phyloP scores from a whole-genome alignment of 2,888 invertebrate genomes.

The Synanthedon myopaeformis region DNA sequence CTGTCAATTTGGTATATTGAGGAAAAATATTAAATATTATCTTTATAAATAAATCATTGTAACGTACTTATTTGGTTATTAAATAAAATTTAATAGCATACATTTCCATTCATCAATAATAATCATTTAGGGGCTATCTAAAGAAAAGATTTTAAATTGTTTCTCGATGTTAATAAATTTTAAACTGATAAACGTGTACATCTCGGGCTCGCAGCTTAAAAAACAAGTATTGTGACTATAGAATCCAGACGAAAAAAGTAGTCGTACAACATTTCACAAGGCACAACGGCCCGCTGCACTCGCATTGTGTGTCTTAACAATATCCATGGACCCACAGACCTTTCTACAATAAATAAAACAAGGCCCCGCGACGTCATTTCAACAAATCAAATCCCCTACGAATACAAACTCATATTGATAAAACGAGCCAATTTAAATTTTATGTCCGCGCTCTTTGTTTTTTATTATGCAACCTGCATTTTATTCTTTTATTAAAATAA shows the following conservation, averaged over 20 bases:
- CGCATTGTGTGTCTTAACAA: slow-evolving; percentile 65
- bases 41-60: too few relatives aligned
- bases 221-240: slow-evolving; percentile 66
- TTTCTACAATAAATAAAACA: slow-evolving; percentile 55
- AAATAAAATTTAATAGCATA: slow-evolving; percentile 46
- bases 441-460: background rate
- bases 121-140: slow-evolving; percentile 53
- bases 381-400: slow-evolving; percentile 56
- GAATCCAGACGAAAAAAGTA: slow-evolving; percentile 71
- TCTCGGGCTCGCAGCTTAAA: slow-evolving; percentile 65
- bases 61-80: background rate
- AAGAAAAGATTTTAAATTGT: slow-evolving; percentile 66
- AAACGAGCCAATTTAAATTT: slow-evolving; percentile 51
- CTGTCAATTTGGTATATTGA: too few relatives aligned
- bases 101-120: slow-evolving; percentile 59
- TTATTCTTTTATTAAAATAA: too few relatives aligned
- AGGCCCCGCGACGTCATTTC: slow-evolving; percentile 47
- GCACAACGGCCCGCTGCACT: slow-evolving; percentile 67
- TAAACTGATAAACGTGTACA: slow-evolving; percentile 70
- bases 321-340: slow-evolving; percentile 47
- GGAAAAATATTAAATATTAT: too few relatives aligned
- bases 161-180: slow-evolving; percentile 70
- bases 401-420: slow-evolving; percentile 52
- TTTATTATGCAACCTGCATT: too few relatives aligned
- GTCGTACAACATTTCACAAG: slow-evolving; percentile 70